These are phyloP conservation scores for Standfussiana lucernea DNA, from an alignment of 2,888 invertebrate genomes.

Conservation along the genomic window DNA sequence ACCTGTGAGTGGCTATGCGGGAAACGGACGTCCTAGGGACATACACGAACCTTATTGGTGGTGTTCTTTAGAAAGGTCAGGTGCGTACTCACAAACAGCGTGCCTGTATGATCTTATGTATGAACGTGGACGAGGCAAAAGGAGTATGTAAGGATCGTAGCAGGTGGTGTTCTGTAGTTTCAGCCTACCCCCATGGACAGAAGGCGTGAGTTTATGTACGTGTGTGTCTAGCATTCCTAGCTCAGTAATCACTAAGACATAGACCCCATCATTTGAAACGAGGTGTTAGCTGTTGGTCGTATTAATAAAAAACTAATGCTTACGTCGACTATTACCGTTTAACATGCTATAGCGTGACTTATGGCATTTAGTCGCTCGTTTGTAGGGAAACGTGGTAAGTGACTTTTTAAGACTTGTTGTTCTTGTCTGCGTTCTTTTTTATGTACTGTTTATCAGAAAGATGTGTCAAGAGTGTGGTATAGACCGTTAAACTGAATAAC, in stretches of 20 bases:
- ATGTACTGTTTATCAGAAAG: background rate
- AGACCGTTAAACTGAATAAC: background rate
- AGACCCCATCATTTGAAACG: slow-evolving; percentile 8
- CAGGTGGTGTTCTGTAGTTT: too few relatives aligned
- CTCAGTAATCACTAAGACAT: background rate
- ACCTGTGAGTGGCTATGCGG: too few relatives aligned
- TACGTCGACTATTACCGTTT: slow-evolving; percentile 62
- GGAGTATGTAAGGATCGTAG: too few relatives aligned
- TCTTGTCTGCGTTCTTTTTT: background rate
- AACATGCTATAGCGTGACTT: slow-evolving; percentile 77
- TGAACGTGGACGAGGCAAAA: too few relatives aligned
- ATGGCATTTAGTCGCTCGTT: slow-evolving; percentile 32
- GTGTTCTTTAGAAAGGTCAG: too few relatives aligned
- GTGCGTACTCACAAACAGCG: too few relatives aligned
- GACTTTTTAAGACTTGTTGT: background rate
- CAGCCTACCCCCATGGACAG: background rate
- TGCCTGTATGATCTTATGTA: too few relatives aligned
- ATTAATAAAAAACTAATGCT: slow-evolving; percentile 67
- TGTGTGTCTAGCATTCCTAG: background rate
- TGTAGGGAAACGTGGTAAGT: slow-evolving; percentile 24
- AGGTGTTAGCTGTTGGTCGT: slow-evolving; percentile 40
- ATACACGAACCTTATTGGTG: too few relatives aligned
- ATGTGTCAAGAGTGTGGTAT: background rate
- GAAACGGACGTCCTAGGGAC: too few relatives aligned
- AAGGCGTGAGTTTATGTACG: background rate